Base-by-base conservation (phyloP, 2,888 invertebrate genomes). In the Stegophylla sp. region DNA sequence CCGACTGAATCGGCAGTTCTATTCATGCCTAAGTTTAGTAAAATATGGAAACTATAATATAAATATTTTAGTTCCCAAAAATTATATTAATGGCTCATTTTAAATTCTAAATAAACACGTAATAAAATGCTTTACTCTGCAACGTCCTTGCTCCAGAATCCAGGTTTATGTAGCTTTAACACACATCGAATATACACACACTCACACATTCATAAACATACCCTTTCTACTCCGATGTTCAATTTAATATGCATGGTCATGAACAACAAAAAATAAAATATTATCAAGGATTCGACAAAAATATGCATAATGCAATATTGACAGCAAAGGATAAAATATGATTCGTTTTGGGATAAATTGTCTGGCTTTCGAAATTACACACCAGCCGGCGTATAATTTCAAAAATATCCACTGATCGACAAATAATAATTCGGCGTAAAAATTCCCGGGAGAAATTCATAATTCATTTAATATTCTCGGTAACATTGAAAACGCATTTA, bases 241-340 rank as follows among this genome's bases (percentile, higher is more conserved):
- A 15, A 63, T 74, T 74, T 59, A 61, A 59, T 74, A 63, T 61
- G 74, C 28, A 15, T 5, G 48, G 28, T 73, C 45, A 34, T 74
- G 45, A 45, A 73, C 45, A 45, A 61, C 74, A 45, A 15, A 63
- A 63, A 45, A 34, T 61, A 28, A 74, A 73, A 73, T 73, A 72
- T 56, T 72, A 43, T 43, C 34, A 9, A 28, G 9, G 10, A 41
- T 28, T 45, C 10, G 17, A 72, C 17, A 56, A 15, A 53, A 71
- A 53, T 71, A 71, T 71, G 34, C 34, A 20, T 61, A 63, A 41
- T 72, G 41, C 73, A 45, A 51, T 69, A 69, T 51, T 56, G 73
- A 45, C n/a, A 73, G 13, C 10, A n/a, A 61, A 10, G 3, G 23
- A 73, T 59, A 59, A 72, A 73, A 59, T 45, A 73, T 28, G 43